Evolutionary conservation across 2,113 vertebrate species (phyloP).

Genomic region (Menidia beryllina): DNA sequence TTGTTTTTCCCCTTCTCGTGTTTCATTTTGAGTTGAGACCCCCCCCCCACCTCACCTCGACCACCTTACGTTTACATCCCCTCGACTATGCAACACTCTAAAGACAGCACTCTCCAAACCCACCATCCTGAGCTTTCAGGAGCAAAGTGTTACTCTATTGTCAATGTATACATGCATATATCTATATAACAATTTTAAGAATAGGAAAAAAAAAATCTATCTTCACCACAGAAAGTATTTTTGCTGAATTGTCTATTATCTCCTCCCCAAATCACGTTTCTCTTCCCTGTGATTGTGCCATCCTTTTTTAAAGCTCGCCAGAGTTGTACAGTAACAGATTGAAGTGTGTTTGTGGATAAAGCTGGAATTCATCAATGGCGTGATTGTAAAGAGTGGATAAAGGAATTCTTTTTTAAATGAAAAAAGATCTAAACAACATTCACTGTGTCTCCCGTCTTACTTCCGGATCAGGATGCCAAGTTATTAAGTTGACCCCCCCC

Average conservation of each 20-base stretch:
- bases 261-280: conserved; percentile 40
- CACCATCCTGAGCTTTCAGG: conserved; percentile 55
- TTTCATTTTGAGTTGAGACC: conserved; percentile 51
- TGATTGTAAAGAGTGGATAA: conserved; percentile 70
- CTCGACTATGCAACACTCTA: conserved; percentile 80
- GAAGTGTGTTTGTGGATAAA: conserved; percentile 59
- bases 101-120: conserved; percentile 59
- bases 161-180: conserved; percentile 57
- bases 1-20: not conserved
- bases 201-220: conserved; percentile 42
- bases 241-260: conserved; percentile 65
- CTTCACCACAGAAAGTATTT: conserved; percentile 70
- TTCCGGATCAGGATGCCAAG: too few relatives aligned
- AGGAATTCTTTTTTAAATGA: conserved; percentile 49
- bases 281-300: conserved; percentile 74
- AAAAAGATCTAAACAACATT: conserved; percentile 45
- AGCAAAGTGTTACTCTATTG: conserved; percentile 67
- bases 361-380: conserved; percentile 53
- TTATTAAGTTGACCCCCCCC: too few relatives aligned
- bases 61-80: conserved; percentile 37
- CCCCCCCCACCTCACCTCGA: too few relatives aligned
- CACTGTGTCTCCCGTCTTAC: conserved; percentile 20
- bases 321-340: conserved; percentile 64
- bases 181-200: not conserved
- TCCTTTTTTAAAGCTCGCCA: conserved; percentile 73